A percentile compares a stretch with the other conserved stretches of the same genome.
These are phyloP conservation scores for Microcebus ravelobensis DNA, from an alignment of 2,113 vertebrate species.

Conservation along the genomic window DNA sequence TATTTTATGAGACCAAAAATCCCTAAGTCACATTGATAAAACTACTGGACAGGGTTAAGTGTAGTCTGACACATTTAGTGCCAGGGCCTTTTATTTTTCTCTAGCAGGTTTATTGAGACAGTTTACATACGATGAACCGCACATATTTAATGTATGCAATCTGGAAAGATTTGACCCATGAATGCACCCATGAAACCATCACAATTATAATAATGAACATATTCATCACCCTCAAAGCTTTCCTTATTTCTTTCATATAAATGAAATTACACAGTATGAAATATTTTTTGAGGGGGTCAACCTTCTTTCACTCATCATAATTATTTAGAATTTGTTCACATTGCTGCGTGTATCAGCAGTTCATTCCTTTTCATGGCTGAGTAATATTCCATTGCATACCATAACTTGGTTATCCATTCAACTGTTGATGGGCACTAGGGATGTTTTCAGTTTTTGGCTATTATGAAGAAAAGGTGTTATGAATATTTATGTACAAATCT, in stretches of 20 bases:
- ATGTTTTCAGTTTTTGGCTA: background rate
- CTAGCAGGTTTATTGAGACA: background rate
- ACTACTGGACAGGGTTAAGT: background rate
- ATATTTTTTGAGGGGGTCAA: background rate
- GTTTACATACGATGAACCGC: background rate
- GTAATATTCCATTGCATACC: fast-evolving
- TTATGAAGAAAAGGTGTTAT: background rate
- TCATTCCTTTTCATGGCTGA: background rate
- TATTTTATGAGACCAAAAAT: background rate
- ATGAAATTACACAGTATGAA: background rate
- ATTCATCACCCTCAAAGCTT: background rate
- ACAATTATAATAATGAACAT: background rate
- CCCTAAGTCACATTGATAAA: background rate
- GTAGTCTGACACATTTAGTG: background rate
- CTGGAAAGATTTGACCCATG: background rate
- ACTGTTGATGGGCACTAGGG: background rate
- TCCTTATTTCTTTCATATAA: background rate
- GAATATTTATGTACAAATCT: background rate
- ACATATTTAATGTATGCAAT: background rate
- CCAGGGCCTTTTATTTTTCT: background rate
- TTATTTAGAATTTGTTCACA: background rate
- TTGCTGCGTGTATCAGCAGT: background rate
- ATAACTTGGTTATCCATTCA: background rate
- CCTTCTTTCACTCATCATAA: background rate
- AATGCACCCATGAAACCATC: background rate